Evolutionary conservation across 2,888 invertebrate genomes (phyloP), one percentile per base, ranked within the genome.

Genomic region (Lithosia quadra): DNA sequence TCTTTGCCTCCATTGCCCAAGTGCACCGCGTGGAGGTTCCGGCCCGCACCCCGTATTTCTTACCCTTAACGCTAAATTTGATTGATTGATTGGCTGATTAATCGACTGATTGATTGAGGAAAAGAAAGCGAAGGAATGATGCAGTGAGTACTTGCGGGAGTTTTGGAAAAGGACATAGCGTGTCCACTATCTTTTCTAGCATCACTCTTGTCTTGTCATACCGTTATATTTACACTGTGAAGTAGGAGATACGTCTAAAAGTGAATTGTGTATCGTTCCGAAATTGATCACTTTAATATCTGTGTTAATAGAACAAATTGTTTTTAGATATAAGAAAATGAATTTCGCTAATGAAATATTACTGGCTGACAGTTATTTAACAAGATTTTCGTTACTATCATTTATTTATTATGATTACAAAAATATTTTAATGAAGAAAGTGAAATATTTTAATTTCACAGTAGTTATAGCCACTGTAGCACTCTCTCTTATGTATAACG

Each of bases 281-380:
- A 80, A 85, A 87, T 84, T 87, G 86, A 85, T 86, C 86, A 81
- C 81, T 87, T 87, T 88, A 87, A 88, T 88, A 85, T 86, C 80
- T 86, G 86, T 88, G 88, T 87, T 88, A 87, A 88, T 87, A 85
- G 84, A 87, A 88, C 87, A 87, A 88, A 88, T 88, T 87, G 86
- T 83, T 86, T 81, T 81, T 72, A 71, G 76, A 80, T 81, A 76
- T 71, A 69, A 72, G 68, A 74, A 72, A 75, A 78, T 70, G 60
- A 69, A 74, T 73, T 77, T 70, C 55, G 66, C 71, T 49, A 74
- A 63, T 80, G 72, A 80, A 75, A 71, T 79, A 78, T 79, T 76
- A 65, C 61, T 34, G 57, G n/a, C 67, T 69, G 72, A 72, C 69
- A 65, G 67, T 75, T 59, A 63, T 70, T 67, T 39, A 70, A 76